Conservation (phyloP, 2,113 vertebrate species). For the Chitala chitala region DNA sequence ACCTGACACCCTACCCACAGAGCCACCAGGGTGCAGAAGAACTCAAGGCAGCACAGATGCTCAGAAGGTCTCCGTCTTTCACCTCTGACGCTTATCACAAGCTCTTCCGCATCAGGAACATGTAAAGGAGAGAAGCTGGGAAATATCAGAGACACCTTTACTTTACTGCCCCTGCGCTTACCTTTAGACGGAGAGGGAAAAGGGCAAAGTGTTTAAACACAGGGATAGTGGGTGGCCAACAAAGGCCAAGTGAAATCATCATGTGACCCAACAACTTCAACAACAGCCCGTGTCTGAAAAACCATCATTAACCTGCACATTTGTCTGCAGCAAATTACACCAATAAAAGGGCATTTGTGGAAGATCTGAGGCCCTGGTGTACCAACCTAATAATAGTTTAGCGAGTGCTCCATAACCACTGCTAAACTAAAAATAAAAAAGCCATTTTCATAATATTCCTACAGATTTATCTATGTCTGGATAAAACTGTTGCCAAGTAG, state of each 20-base stretch:
- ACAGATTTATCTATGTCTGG: no score
- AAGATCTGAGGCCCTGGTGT: background rate
- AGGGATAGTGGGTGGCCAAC: constrained; percentile 53
- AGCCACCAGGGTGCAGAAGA: background rate
- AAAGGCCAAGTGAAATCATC: constrained; percentile 45
- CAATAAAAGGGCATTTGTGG: background rate
- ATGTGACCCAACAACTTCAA: constrained; percentile 23
- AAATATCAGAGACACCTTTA: constrained; percentile 60
- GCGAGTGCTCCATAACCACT: background rate
- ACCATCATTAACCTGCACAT: background rate
- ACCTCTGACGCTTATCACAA: background rate
- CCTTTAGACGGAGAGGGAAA: constrained; percentile 64
- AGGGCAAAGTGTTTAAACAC: constrained; percentile 64
- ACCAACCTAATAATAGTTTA: background rate
- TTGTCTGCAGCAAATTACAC: background rate
- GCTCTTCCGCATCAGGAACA: background rate
- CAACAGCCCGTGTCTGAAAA: background rate
- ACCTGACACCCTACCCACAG: no score
- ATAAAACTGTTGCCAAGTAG: no score
- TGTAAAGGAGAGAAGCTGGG: background rate
- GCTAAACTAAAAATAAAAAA: no score
- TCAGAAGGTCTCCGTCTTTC: background rate
- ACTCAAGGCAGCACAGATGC: constrained; percentile 12
- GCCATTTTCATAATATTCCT: no score
- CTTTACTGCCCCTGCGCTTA: constrained; percentile 61